phyloP scores from a whole-genome alignment of 2,113 vertebrate genomes.

The Oophaga pumilio region DNA sequence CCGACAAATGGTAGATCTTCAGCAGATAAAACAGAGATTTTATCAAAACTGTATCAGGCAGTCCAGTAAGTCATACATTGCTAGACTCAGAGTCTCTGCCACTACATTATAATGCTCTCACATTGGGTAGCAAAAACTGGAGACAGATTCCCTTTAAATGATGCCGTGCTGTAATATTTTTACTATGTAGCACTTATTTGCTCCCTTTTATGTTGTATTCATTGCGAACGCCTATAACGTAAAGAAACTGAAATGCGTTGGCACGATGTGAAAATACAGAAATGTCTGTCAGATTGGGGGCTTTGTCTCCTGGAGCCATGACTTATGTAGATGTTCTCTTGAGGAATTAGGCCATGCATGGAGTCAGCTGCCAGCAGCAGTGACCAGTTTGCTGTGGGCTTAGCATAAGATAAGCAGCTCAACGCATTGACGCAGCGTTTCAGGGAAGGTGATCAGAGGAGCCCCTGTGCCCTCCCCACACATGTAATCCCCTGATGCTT shows the following conservation, averaged over 20 bases:
- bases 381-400: conserved; percentile 64
- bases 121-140: too few relatives aligned
- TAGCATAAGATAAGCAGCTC: conserved; percentile 79
- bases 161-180: not conserved
- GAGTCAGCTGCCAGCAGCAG: conserved; percentile 64
- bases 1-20: too few relatives aligned
- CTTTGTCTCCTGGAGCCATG: not conserved
- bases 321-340: conserved; percentile 36
- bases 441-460: conserved; percentile 64
- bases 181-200: not conserved
- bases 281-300: not conserved
- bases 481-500: conserved; percentile 66
- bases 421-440: conserved; percentile 67
- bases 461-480: conserved; percentile 68
- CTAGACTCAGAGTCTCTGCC: too few relatives aligned
- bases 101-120: too few relatives aligned
- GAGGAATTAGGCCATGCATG: conserved; percentile 61
- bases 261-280: not conserved
- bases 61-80: too few relatives aligned
- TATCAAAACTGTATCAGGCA: too few relatives aligned
- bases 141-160: not conserved
- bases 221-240: not conserved
- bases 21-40: too few relatives aligned
- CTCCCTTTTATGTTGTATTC: not conserved
- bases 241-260: not conserved